These are phyloP conservation scores for Sinodicranocentrus sp. DNA, from an alignment of 2,888 invertebrate genomes.

Conservation along the genomic window DNA sequence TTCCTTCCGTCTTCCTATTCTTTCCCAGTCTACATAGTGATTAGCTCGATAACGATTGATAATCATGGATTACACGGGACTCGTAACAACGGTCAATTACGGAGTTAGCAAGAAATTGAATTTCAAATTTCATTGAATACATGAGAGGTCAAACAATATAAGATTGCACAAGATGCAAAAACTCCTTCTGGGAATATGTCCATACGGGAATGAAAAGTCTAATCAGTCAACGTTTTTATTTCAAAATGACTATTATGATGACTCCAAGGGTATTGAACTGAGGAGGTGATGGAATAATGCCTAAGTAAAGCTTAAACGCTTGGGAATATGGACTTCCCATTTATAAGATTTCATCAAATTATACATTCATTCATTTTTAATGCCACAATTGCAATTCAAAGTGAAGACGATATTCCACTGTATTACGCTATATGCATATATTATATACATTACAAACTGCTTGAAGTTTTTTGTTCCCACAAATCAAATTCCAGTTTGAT, in stretches of 20 bases:
- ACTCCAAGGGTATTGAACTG: constrained; percentile 28
- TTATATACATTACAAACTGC: too few species aligned
- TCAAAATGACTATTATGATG: background rate
- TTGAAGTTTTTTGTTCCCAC: too few species aligned
- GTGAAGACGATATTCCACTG: too few species aligned
- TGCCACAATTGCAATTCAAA: too few species aligned
- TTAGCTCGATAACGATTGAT: constrained; percentile 14
- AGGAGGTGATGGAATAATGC: background rate
- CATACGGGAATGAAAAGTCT: background rate
- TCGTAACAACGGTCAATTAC: background rate
- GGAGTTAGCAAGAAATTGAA: background rate
- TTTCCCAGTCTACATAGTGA: background rate
- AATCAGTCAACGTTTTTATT: background rate
- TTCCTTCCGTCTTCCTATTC: constrained; percentile 9
- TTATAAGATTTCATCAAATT: background rate
- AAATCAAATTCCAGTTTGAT: too few species aligned
- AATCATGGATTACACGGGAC: constrained; percentile 12
- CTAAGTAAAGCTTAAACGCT: background rate
- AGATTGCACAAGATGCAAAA: too few species aligned
- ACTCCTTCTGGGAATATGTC: background rate
- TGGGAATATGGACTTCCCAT: too few species aligned
- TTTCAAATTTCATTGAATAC: too few species aligned
- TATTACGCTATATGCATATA: too few species aligned
- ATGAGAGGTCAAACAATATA: too few species aligned
- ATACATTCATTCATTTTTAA: background rate